A percentile compares a stretch with the other conserved stretches of the same genome.
Conservation (phyloP, 2,113 vertebrate genomes). For the Myxocyprinus asiaticus region DNA sequence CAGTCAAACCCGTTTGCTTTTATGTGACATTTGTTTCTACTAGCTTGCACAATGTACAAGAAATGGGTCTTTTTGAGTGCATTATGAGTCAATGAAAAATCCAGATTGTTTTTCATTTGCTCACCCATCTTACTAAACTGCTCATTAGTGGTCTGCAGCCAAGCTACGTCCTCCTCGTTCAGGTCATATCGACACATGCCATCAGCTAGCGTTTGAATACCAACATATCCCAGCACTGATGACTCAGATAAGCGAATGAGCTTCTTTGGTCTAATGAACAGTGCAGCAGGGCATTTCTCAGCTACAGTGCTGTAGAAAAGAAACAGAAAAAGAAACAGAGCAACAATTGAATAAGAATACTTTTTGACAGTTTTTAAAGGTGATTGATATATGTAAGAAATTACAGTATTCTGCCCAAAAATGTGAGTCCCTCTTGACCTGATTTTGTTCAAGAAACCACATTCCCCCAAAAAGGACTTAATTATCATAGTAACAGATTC, state of each 20-base stretch:
- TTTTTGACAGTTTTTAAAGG: not conserved
- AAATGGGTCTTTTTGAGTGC: not conserved
- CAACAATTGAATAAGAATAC: too few relatives aligned
- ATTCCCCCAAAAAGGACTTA: too few relatives aligned
- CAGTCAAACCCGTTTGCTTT: not conserved
- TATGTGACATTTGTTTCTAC: too few relatives aligned
- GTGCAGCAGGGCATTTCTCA: constrained; percentile 79
- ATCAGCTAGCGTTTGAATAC: constrained; percentile 87
- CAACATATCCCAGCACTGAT: constrained; percentile 85
- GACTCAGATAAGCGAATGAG: constrained; percentile 84
- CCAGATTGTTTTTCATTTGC: constrained; percentile 38
- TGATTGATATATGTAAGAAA: not conserved
- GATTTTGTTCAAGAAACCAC: too few relatives aligned
- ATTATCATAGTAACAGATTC: too few relatives aligned
- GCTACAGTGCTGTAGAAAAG: constrained; percentile 72
- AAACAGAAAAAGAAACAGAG: too few relatives aligned
- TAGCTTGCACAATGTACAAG: too few relatives aligned
- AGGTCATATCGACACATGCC: constrained; percentile 91
- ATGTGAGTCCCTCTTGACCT: too few relatives aligned
- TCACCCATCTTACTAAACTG: constrained; percentile 94
- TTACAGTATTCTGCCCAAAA: too few relatives aligned
- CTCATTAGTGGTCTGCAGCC: constrained; percentile 86
- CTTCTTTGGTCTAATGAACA: constrained; percentile 88
- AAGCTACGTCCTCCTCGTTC: constrained; percentile 86
- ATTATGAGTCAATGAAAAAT: not conserved